phyloP scores from a whole-genome alignment of 1,140 invertebrate species.

The Drosophila sechellia region DNA sequence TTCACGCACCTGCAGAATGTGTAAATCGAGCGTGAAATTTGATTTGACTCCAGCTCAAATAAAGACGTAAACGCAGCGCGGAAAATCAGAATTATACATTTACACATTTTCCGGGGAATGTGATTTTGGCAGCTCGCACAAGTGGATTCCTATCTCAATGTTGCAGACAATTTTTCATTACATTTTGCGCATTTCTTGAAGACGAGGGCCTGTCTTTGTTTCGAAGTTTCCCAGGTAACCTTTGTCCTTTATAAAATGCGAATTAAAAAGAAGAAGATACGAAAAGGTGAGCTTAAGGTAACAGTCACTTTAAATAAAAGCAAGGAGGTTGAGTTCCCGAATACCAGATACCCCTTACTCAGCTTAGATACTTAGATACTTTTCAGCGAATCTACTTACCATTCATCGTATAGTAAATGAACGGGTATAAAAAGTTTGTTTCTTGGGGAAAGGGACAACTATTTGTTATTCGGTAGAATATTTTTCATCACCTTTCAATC shows the following conservation, averaged over 20 bases:
- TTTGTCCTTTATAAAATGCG: constrained; percentile 3
- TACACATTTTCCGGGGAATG: constrained; percentile 13
- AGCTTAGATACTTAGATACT: too few species aligned
- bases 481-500: too few species aligned
- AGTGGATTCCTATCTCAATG: constrained; percentile 19
- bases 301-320: neutral
- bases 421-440: too few species aligned
- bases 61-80: constrained; percentile 9
- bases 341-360: too few species aligned
- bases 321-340: neutral
- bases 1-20: constrained; percentile 37
- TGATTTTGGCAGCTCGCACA: constrained; percentile 25
- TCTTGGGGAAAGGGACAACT: too few species aligned
- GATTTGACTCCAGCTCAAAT: constrained; percentile 45
- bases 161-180: constrained; percentile 26
- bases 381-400: too few species aligned
- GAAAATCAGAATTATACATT: constrained; percentile 21
- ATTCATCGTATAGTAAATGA: too few species aligned
- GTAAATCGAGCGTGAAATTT: constrained; percentile 67
- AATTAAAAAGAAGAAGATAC: constrained; percentile 4
- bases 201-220: neutral
- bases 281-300: too few species aligned
- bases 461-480: too few species aligned
- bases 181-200: constrained; percentile 12
- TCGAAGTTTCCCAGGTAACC: constrained; percentile 1